Conservation (phyloP, 2,797 vertebrate genomes). For the Sciurus carolinensis region DNA sequence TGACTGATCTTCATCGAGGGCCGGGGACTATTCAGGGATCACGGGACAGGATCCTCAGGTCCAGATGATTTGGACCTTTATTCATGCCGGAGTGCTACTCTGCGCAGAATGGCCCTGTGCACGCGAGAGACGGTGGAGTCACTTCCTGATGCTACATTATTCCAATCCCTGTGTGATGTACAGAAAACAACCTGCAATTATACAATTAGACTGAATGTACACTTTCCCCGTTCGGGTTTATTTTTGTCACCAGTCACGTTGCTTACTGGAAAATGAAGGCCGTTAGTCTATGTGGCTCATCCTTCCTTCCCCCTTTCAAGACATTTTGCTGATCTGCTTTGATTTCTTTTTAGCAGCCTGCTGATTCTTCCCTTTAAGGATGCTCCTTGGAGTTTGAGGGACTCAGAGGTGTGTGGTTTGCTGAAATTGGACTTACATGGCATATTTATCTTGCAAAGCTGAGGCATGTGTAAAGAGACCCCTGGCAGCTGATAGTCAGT, state of each 20-base stretch:
- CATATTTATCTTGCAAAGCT: conserved; percentile 75
- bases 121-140: conserved; percentile 69
- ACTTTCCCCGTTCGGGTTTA: conserved; percentile 86
- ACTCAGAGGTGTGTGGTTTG: conserved; percentile 65
- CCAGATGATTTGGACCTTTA: background rate
- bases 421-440: conserved; percentile 58
- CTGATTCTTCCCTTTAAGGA: conserved; percentile 42
- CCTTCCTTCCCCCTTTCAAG: conserved; percentile 39
- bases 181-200: conserved; percentile 88
- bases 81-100: background rate
- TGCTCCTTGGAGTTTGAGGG: conserved; percentile 71
- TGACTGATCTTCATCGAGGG: background rate
- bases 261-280: conserved; percentile 88
- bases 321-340: conserved; percentile 63
- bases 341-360: conserved; percentile 58
- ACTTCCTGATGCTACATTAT: conserved; percentile 75
- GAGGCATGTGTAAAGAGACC: conserved; percentile 71
- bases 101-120: background rate
- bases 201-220: conserved; percentile 88
- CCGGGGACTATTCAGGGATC: background rate
- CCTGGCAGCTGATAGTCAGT: conserved; percentile 54
- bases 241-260: conserved; percentile 86
- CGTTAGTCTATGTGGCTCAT: conserved; percentile 42
- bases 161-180: conserved; percentile 82
- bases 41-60: background rate